Evolutionary conservation across 2,888 invertebrate genomes (phyloP), one percentile per base, ranked within the genome.

Genomic region (Drosophila pseudotalamancana): DNA sequence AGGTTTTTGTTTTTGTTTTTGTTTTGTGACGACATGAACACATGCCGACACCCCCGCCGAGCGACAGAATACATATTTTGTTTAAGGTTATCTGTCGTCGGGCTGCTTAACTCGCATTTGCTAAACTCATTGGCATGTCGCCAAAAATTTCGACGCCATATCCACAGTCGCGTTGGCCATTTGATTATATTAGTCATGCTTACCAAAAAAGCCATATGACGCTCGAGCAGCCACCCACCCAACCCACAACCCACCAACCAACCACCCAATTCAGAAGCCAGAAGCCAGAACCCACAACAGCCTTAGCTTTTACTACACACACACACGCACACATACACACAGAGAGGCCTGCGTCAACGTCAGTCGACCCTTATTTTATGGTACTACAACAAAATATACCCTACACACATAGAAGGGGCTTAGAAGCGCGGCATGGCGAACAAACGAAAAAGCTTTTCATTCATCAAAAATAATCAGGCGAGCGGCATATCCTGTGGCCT

Each of bases 401-500:
- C 37, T 40, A 37, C 12, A 23, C 59, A 34, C 34, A 53, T 6
- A 27, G 35, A n/a, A 21, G 51, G 21, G 31, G 18, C 6, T 35
- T 14, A 16, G 65, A 29, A 27, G 19, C 8, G 49, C 29, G 46
- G 61, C 66, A 65, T 49, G 54, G 50, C 59, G 69, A 67, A 73
- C 68, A 73, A n/a, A n/a, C n/a, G n/a, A n/a, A 68, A 82, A 77
- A 89, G 89, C 89, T 89, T 89, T 89, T 89, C 89, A 89, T 89
- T 89, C 89, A 89, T 89, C 80, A 88, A 88, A 85, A 82, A 54
- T 62, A 81, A 78, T 72, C 87, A 59, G 64, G 53, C 73, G 40
- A 65, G 43, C 43, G 62, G 34, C 54, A 34, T 21, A 14, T 42
- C 37, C 37, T 42, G 11, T 40, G 43, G 43, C 16, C 16, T 46